phyloP scores from a whole-genome alignment of 2,888 invertebrate species.

The Subacronicta megacephala region DNA sequence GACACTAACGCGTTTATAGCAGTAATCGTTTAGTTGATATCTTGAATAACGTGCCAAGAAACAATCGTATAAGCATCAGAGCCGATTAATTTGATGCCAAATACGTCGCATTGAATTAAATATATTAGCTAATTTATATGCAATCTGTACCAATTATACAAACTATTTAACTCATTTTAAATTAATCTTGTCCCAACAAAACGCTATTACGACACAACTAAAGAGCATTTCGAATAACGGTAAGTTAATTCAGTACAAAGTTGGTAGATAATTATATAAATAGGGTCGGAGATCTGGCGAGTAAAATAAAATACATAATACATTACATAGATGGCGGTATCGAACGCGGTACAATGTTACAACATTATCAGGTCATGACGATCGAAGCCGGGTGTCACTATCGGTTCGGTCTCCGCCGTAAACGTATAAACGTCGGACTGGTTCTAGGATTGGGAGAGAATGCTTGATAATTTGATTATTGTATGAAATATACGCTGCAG shows the following conservation, averaged over 20 bases:
- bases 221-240: constrained; percentile 38
- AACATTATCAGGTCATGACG: constrained; percentile 74
- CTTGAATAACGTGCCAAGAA: constrained; percentile 38
- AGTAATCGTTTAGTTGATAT: constrained; percentile 58
- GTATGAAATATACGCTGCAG: constrained; percentile 48
- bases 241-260: constrained; percentile 42
- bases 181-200: constrained; percentile 22
- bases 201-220: constrained; percentile 16
- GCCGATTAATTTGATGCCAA: constrained; percentile 12
- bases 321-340: constrained; percentile 60
- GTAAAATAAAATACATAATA: constrained; percentile 62
- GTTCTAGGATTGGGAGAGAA: constrained; percentile 58
- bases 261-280: constrained; percentile 54
- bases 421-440: constrained; percentile 61
- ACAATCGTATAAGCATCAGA: constrained; percentile 20
- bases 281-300: constrained; percentile 41
- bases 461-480: constrained; percentile 43
- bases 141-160: constrained; percentile 5
- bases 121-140: constrained; percentile 4
- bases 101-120: constrained; percentile 12
- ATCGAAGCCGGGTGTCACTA: constrained; percentile 73
- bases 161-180: constrained; percentile 13
- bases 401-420: constrained; percentile 61
- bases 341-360: constrained; percentile 64
- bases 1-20: constrained; percentile 68